phyloP scores from a whole-genome alignment of 2,113 vertebrate genomes.

The Rostratula benghalensis region DNA sequence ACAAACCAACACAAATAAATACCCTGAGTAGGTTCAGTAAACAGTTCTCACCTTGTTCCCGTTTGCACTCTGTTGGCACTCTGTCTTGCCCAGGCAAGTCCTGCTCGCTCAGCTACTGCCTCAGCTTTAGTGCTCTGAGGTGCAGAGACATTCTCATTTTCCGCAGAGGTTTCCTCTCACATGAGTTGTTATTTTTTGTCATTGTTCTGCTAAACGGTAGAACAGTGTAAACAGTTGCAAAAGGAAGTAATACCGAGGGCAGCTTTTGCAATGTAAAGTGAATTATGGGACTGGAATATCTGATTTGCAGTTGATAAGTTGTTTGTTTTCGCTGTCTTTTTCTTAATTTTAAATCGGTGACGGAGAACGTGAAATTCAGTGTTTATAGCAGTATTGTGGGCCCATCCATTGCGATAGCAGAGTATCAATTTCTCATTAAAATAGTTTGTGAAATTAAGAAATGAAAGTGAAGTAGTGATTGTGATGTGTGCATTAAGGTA shows the following conservation, averaged over 20 bases:
- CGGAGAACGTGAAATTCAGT: not conserved
- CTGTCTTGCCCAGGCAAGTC: not conserved
- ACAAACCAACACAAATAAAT: not conserved
- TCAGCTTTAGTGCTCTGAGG: not conserved
- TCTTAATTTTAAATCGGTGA: not conserved
- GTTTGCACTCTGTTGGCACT: not conserved
- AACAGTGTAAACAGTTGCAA: not conserved
- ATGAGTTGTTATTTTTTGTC: not conserved
- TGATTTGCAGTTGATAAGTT: not conserved
- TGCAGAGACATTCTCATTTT: not conserved
- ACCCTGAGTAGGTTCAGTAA: not conserved
- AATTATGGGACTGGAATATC: not conserved
- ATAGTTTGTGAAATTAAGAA: not conserved
- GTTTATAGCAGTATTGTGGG: not conserved
- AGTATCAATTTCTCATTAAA: not conserved
- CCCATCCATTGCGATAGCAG: not conserved
- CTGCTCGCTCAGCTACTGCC: not conserved
- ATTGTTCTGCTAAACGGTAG: not conserved
- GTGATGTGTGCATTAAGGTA: not conserved
- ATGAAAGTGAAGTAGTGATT: not conserved
- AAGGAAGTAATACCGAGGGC: not conserved
- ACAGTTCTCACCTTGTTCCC: not conserved
- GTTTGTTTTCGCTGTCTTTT: not conserved
- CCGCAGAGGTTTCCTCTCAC: not conserved
- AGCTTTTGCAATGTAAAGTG: not conserved